Evolutionary conservation across 2,113 vertebrate genomes (phyloP).

Genomic region (Atlantisia rogersi): DNA sequence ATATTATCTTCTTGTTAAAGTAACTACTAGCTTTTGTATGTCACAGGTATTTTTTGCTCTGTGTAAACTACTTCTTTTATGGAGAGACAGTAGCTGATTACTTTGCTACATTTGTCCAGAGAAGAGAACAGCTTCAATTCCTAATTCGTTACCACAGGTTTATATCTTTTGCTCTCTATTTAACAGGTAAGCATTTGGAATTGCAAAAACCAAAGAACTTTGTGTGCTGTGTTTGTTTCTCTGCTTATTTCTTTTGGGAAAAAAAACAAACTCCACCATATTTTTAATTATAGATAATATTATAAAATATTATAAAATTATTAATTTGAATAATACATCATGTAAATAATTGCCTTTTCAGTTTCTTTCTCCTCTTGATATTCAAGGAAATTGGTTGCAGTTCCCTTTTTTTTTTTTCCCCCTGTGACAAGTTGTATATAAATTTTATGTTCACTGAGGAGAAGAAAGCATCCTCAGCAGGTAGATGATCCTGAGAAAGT

Average conservation of each 20-base stretch:
- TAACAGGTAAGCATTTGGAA: slow-evolving; percentile 84
- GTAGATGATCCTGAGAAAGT: background rate
- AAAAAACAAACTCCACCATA: too few relatives aligned
- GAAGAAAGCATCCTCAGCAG: background rate
- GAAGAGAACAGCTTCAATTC: slow-evolving; percentile 95
- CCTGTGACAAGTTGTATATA: background rate
- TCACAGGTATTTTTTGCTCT: slow-evolving; percentile 94
- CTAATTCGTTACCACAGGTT: slow-evolving; percentile 97
- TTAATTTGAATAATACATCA: too few relatives aligned
- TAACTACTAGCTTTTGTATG: background rate
- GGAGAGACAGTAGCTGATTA: slow-evolving; percentile 98
- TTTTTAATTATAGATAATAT: too few relatives aligned
- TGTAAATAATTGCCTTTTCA: background rate
- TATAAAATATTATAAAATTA: too few relatives aligned
- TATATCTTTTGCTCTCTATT: slow-evolving; percentile 96
- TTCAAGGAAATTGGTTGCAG: background rate
- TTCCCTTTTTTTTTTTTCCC: background rate
- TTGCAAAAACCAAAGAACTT: background rate
- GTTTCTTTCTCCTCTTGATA: background rate
- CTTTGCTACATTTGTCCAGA: slow-evolving; percentile 91
- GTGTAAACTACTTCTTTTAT: slow-evolving; percentile 99
- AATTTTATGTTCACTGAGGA: background rate
- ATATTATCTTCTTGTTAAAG: background rate
- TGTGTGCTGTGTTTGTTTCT: background rate
- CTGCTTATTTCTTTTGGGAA: background rate